A percentile compares a stretch with the other conserved stretches of the same genome.
These are phyloP conservation scores for Eurytemora carolleeae DNA, from an alignment of 1,140 invertebrate genomes.

Conservation along the genomic window DNA sequence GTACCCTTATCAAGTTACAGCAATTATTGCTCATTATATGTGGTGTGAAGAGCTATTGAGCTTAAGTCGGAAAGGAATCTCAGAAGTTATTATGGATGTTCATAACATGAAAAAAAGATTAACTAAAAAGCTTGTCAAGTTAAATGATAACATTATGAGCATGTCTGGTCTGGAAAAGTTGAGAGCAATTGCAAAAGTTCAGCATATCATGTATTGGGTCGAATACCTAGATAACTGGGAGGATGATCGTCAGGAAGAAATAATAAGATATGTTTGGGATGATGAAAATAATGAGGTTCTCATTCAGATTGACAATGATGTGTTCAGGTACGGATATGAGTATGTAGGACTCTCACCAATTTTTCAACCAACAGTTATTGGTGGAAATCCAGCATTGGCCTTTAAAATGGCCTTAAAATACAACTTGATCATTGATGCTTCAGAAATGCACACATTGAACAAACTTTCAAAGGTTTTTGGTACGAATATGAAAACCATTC, in stretches of 20 bases:
- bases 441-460: not conserved
- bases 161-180: not conserved
- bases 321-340: not conserved
- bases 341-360: not conserved
- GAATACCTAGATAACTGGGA: not conserved
- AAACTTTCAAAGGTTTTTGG: not conserved
- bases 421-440: not conserved
- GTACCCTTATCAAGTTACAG: not conserved
- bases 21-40: not conserved
- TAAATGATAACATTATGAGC: not conserved
- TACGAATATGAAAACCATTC: not conserved
- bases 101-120: not conserved
- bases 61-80: not conserved
- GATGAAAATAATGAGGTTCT: not conserved
- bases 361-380: not conserved
- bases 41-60: not conserved
- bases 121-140: not conserved
- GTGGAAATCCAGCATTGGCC: not conserved
- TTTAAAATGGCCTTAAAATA: not conserved
- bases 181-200: not conserved
- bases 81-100: not conserved
- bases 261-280: not conserved
- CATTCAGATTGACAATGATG: not conserved
- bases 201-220: not conserved
- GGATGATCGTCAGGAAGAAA: not conserved